Evolutionary conservation across 2,888 invertebrate species (phyloP).

Genomic region (Tenthredo scrophulariae): DNA sequence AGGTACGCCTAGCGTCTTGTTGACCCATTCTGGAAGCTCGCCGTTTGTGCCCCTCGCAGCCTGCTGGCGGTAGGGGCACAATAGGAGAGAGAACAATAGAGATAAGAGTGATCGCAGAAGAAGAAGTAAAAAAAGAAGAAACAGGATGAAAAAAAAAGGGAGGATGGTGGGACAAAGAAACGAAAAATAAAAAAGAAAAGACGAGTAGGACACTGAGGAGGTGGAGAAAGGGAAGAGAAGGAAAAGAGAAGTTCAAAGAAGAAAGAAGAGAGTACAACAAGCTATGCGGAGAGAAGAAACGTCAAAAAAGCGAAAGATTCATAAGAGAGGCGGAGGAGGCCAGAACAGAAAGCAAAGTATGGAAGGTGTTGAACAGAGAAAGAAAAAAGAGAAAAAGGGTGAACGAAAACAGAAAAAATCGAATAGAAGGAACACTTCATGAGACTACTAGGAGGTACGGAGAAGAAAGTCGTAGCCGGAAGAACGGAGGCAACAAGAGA

Average conservation of each 20-base stretch:
- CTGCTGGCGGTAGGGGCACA: too few relatives aligned
- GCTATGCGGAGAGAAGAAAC: slow-evolving; percentile 9
- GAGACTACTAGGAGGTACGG: not conserved
- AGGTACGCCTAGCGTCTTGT: too few relatives aligned
- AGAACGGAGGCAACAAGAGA: not conserved
- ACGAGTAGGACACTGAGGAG: slow-evolving; percentile 21
- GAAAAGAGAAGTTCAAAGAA: not conserved
- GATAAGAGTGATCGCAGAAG: not conserved
- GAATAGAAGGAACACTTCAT: slow-evolving; percentile 15
- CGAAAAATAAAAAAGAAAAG: not conserved
- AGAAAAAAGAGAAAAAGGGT: not conserved
- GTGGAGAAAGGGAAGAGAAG: not conserved
- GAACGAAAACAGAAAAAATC: not conserved
- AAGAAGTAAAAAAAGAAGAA: not conserved
- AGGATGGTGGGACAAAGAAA: slow-evolving; percentile 6
- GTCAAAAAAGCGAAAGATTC: not conserved
- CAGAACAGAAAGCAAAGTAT: slow-evolving; percentile 3
- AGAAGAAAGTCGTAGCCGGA: not conserved
- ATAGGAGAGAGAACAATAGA: not conserved
- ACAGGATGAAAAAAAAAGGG: not conserved
- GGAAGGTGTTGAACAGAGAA: slow-evolving; percentile 1
- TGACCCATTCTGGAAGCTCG: too few relatives aligned
- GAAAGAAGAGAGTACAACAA: not conserved
- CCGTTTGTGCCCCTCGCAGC: too few relatives aligned
- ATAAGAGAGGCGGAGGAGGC: not conserved